Conservation (phyloP, 2,888 invertebrate species). For the Hypsopygia costalis region DNA sequence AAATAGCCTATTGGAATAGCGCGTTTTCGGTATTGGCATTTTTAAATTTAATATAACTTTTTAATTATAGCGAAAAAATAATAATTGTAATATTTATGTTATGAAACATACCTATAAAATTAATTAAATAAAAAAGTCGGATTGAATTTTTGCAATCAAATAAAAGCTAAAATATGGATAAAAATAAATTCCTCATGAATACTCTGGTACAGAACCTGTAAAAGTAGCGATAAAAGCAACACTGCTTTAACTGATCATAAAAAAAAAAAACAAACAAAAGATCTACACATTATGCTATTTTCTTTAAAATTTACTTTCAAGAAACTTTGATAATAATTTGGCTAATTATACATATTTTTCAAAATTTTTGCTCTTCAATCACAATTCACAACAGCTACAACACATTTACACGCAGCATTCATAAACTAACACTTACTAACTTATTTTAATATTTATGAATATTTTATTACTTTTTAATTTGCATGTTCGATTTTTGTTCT, state of each 20-base stretch:
- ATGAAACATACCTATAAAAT: too few species aligned
- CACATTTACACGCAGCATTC: neutral
- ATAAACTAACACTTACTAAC: neutral
- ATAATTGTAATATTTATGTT: too few species aligned
- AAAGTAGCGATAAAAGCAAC: neutral
- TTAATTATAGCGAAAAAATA: too few species aligned
- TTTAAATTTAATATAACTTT: too few species aligned
- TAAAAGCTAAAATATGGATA: too few species aligned
- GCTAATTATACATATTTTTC: neutral
- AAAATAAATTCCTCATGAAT: too few species aligned
- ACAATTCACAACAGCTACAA: too few species aligned
- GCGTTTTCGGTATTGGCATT: too few species aligned
- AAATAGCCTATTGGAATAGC: too few species aligned
- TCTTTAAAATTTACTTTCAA: constrained; percentile 2
- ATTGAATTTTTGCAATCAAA: too few species aligned
- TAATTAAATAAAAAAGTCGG: too few species aligned
- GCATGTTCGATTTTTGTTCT: constrained; percentile 28
- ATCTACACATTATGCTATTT: neutral
- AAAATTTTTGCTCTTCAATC: neutral
- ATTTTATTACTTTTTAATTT: constrained; percentile 14
- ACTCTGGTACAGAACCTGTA: neutral
- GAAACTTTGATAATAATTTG: neutral
- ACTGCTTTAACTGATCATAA: neutral
- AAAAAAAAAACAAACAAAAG: neutral
- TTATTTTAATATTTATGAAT: constrained; percentile 10